These are phyloP conservation scores for Sminthurinus aureus DNA, from an alignment of 2,888 invertebrate species.

Conservation along the genomic window DNA sequence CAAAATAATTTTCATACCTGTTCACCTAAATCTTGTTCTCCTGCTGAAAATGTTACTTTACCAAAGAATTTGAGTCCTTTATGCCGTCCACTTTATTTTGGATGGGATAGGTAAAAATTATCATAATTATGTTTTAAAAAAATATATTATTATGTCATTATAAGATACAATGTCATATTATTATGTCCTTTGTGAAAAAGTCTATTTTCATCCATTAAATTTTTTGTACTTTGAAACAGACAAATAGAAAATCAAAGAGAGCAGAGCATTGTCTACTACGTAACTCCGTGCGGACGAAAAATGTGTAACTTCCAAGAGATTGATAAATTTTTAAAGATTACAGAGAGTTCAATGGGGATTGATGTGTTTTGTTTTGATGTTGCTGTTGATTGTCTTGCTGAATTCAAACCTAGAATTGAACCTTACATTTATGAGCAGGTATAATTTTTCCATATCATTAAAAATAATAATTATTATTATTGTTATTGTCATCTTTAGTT, in stretches of 20 bases:
- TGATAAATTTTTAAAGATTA: conserved; percentile 74
- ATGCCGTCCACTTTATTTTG: conserved; percentile 43
- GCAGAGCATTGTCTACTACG: conserved; percentile 64
- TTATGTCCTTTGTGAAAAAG: background rate
- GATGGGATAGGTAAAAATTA: conserved; percentile 46
- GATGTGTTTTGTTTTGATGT: conserved; percentile 90
- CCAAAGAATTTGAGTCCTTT: conserved; percentile 44
- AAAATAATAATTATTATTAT: background rate
- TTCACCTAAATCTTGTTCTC: conserved; percentile 40
- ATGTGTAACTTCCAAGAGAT: conserved; percentile 78
- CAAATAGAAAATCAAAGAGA: conserved; percentile 63
- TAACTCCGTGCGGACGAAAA: conserved; percentile 84
- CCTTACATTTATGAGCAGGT: background rate
- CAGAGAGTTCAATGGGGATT: conserved; percentile 78
- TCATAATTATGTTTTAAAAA: background rate
- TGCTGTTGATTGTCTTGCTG: conserved; percentile 80
- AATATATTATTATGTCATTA: background rate
- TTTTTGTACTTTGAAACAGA: conserved; percentile 54
- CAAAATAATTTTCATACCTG: conserved; percentile 42
- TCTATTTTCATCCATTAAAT: background rate
- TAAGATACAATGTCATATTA: conserved; percentile 55
- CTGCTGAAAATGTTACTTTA: conserved; percentile 9
- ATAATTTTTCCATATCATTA: background rate
- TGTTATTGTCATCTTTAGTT: background rate
- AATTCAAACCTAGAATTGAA: conserved; percentile 69